Percentiles rank a stretch among this genome's conserved stretches.
Conservation (phyloP, 2,888 invertebrate genomes). For the Kuschelorhynchus macadamiae region DNA sequence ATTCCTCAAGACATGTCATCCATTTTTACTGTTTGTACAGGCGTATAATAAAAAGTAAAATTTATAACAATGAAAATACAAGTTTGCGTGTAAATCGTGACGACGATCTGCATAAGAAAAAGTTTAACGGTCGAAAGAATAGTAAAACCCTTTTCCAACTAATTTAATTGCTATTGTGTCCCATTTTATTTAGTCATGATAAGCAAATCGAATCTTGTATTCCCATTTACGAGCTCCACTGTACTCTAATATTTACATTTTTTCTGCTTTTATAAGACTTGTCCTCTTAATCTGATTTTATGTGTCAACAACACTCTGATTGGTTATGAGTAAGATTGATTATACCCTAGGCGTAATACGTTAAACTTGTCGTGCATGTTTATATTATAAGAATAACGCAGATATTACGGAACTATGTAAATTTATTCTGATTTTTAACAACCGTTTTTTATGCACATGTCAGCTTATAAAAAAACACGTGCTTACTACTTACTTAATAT, state of each 20-base stretch:
- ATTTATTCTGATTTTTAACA: no score
- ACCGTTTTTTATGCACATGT: no score
- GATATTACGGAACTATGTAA: no score
- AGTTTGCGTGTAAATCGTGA: conserved; percentile 29
- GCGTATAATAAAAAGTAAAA: conserved; percentile 20
- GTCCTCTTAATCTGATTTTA: conserved; percentile 34
- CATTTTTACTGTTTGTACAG: conserved; percentile 23
- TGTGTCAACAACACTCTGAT: conserved; percentile 34
- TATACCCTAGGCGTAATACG: not conserved
- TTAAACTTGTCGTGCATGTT: not conserved
- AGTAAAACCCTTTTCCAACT: conserved; percentile 34
- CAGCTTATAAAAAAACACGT: no score
- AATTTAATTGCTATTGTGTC: conserved; percentile 43
- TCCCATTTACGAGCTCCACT: conserved; percentile 21
- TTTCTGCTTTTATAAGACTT: conserved; percentile 18
- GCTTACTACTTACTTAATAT: no score
- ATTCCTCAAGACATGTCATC: no score
- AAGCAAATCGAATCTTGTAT: conserved; percentile 41
- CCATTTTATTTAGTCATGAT: conserved; percentile 30
- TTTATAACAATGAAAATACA: conserved; percentile 26
- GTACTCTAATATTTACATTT: conserved; percentile 28
- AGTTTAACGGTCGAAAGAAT: conserved; percentile 35
- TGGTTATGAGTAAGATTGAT: conserved; percentile 40
- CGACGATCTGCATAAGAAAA: conserved; percentile 34
- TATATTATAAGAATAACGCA: no score